Percentiles rank a stretch among this genome's conserved stretches.
These are phyloP conservation scores for Semicossyphus pulcher DNA, from an alignment of 2,113 vertebrate genomes.

Conservation along the genomic window DNA sequence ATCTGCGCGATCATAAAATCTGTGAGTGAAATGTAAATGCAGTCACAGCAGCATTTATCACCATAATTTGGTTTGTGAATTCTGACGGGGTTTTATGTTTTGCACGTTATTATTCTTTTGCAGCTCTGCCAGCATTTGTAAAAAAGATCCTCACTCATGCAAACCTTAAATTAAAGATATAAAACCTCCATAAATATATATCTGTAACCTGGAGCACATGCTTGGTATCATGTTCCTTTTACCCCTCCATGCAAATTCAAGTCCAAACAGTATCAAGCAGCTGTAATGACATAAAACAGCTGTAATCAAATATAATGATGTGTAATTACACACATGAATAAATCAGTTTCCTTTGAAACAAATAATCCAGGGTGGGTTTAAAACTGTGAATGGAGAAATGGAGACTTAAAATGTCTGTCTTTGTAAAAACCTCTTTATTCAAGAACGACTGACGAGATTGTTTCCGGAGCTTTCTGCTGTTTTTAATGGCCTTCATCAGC, in stretches of 20 bases:
- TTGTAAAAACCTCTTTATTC: too few relatives aligned
- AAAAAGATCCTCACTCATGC: background rate
- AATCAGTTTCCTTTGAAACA: background rate
- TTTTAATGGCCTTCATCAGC: too few relatives aligned
- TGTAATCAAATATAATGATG: background rate
- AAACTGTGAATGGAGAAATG: too few relatives aligned
- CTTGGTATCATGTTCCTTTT: too few relatives aligned
- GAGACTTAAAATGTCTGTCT: too few relatives aligned
- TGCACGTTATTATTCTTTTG: constrained; percentile 24
- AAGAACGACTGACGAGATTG: too few relatives aligned
- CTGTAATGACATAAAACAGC: background rate
- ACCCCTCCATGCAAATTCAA: background rate
- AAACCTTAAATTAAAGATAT: constrained; percentile 7
- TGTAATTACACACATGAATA: background rate
- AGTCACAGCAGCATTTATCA: constrained; percentile 11
- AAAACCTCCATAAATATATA: background rate
- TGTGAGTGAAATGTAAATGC: constrained; percentile 25
- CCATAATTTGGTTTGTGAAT: constrained; percentile 13
- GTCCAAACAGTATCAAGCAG: background rate
- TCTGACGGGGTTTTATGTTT: constrained; percentile 16
- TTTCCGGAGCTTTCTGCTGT: too few relatives aligned
- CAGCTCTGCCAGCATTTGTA: constrained; percentile 3
- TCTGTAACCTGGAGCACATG: background rate
- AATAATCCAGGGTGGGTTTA: too few relatives aligned
- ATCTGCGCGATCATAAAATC: constrained; percentile 14